phyloP scores from a whole-genome alignment of 2,113 vertebrate species.

The Scopus umbretta region DNA sequence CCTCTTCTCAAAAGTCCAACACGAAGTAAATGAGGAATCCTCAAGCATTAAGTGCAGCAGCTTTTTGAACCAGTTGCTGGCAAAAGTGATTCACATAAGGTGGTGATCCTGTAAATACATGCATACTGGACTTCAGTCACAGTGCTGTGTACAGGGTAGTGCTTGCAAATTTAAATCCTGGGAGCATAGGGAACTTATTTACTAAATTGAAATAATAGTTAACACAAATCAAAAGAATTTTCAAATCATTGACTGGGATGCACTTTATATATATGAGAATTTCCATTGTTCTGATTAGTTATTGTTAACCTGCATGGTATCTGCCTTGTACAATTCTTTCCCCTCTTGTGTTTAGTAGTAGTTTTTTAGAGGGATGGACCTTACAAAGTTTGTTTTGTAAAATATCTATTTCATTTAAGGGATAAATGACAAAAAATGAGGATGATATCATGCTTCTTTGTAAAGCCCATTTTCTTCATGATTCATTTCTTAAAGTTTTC shows the following conservation, averaged over 20 bases:
- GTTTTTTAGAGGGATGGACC: not conserved
- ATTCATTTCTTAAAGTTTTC: not conserved
- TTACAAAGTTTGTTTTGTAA: not conserved
- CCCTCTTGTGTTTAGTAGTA: not conserved
- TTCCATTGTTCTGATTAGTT: not conserved
- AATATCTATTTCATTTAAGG: not conserved
- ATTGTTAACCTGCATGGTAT: not conserved
- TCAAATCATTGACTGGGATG: not conserved
- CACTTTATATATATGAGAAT: not conserved
- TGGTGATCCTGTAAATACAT: not conserved
- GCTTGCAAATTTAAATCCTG: not conserved
- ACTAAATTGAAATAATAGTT: not conserved
- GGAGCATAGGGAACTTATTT: not conserved
- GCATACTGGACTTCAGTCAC: not conserved
- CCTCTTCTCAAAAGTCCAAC: not conserved
- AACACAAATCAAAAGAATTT: not conserved
- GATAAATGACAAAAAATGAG: not conserved
- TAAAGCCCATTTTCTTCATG: not conserved
- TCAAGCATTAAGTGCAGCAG: not conserved
- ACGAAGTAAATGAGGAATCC: not conserved
- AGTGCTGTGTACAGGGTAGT: not conserved
- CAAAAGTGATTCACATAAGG: not conserved
- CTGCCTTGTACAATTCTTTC: not conserved
- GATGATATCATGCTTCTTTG: not conserved
- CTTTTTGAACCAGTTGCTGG: slow-evolving; percentile 10